Evolutionary conservation across 2,888 invertebrate species (phyloP).

Genomic region (Allophyes oxyacanthae): DNA sequence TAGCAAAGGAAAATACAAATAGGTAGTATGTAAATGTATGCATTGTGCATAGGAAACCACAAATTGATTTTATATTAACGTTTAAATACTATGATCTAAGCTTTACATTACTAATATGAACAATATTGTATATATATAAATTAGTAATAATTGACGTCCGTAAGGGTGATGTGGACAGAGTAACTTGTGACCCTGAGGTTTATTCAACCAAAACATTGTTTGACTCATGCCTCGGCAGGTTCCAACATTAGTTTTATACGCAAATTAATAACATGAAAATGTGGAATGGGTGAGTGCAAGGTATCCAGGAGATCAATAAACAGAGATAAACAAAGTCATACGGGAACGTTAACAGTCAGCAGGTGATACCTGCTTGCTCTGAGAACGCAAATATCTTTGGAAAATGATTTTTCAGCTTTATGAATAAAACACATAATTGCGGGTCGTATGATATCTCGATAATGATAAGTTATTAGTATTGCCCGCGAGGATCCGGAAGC

Average conservation of each 20-base stretch:
- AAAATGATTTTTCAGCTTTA: constrained; percentile 2
- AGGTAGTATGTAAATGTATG: no score
- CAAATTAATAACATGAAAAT: constrained; percentile 30
- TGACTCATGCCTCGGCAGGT: constrained; percentile 51
- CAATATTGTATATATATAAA: constrained; percentile 26
- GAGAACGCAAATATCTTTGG: background rate
- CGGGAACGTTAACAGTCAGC: no score
- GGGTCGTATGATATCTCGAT: constrained; percentile 50
- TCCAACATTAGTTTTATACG: constrained; percentile 32
- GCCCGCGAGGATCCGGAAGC: constrained; percentile 78
- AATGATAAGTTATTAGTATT: constrained; percentile 77
- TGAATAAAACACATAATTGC: constrained; percentile 20
- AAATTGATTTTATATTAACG: constrained; percentile 29
- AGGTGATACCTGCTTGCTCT: no score
- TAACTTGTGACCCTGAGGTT: constrained; percentile 50
- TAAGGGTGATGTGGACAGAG: constrained; percentile 39
- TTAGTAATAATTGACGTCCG: constrained; percentile 48
- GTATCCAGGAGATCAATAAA: background rate
- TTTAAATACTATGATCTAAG: constrained; percentile 46
- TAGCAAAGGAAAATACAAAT: constrained; percentile 28
- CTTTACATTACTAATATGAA: constrained; percentile 43
- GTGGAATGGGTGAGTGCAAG: constrained; percentile 16
- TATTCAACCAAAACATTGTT: constrained; percentile 58
- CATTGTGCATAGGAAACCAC: constrained; percentile 28
- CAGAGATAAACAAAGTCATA: no score